These are phyloP conservation scores for Mythimna albipuncta DNA, from an alignment of 2,888 invertebrate species.

Conservation along the genomic window DNA sequence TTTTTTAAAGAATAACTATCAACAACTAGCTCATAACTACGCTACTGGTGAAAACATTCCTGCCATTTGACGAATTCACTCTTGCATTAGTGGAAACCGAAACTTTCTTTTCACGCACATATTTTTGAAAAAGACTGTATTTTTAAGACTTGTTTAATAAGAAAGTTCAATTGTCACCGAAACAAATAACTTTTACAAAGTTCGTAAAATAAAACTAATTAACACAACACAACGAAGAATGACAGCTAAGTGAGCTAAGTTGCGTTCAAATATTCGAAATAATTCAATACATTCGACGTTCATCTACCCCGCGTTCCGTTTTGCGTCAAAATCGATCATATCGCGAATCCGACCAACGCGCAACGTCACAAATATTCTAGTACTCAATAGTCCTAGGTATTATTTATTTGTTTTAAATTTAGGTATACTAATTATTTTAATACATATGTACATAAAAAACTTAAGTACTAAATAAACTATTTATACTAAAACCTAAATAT, in stretches of 20 bases:
- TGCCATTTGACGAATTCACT: conserved; percentile 39
- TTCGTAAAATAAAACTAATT: too few relatives aligned
- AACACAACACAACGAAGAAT: conserved; percentile 18
- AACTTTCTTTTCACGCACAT: conserved; percentile 3
- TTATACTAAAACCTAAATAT: too few relatives aligned
- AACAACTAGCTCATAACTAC: conserved; percentile 39
- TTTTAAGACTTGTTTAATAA: background rate
- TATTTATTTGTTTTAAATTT: too few relatives aligned
- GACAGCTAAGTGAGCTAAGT: conserved; percentile 40
- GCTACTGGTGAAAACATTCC: conserved; percentile 50
- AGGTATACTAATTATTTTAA: too few relatives aligned
- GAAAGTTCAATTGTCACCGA: conserved; percentile 1
- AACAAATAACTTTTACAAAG: conserved; percentile 11
- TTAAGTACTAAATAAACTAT: too few relatives aligned
- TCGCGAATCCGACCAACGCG: too few relatives aligned
- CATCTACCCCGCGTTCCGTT: too few relatives aligned
- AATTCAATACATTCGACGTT: too few relatives aligned
- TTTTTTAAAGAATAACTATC: conserved; percentile 47
- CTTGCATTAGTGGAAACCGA: background rate
- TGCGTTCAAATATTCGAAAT: conserved; percentile 20
- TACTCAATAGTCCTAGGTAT: too few relatives aligned
- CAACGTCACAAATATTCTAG: too few relatives aligned
- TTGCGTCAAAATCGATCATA: too few relatives aligned
- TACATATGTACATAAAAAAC: too few relatives aligned
- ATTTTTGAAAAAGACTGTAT: background rate